Conservation (phyloP, 2,888 invertebrate genomes). For the Dusona sp. region DNA sequence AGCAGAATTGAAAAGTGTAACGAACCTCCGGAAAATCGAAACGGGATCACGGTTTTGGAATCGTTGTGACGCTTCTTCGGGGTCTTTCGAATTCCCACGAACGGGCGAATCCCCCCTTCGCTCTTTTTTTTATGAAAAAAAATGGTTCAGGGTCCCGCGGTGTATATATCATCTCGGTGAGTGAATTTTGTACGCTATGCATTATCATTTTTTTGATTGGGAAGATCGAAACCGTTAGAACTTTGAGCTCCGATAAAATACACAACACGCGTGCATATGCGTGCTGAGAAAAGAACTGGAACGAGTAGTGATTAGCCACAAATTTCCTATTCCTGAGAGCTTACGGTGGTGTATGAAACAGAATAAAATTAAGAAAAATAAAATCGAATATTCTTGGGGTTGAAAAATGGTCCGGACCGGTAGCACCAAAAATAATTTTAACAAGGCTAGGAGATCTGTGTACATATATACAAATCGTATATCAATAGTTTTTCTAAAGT, state of each 20-base stretch:
- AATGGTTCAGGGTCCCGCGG: neutral
- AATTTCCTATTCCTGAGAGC: too few relatives aligned
- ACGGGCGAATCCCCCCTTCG: slow-evolving; percentile 46
- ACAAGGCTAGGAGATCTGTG: neutral
- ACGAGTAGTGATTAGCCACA: too few relatives aligned
- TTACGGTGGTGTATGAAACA: too few relatives aligned
- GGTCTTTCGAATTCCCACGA: slow-evolving; percentile 66
- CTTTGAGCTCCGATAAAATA: neutral
- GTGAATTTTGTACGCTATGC: slow-evolving; percentile 52
- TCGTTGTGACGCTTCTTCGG: slow-evolving; percentile 57
- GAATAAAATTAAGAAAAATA: neutral
- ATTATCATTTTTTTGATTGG: slow-evolving; percentile 41
- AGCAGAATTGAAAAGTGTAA: slow-evolving; percentile 33
- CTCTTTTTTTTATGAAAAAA: slow-evolving; percentile 37
- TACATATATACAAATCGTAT: neutral
- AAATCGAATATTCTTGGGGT: neutral
- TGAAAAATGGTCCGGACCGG: neutral
- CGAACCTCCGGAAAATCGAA: slow-evolving; percentile 57
- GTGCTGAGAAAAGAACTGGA: too few relatives aligned
- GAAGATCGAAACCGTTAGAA: neutral
- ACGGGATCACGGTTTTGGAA: slow-evolving; percentile 61
- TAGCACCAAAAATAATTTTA: neutral
- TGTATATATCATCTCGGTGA: slow-evolving; percentile 45
- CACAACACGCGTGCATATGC: too few relatives aligned
- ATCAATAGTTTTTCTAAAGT: slow-evolving; percentile 49